Evolutionary conservation across 2,888 invertebrate genomes (phyloP), one percentile per base, ranked within the genome.

Genomic region (Quadroppia sp.): DNA sequence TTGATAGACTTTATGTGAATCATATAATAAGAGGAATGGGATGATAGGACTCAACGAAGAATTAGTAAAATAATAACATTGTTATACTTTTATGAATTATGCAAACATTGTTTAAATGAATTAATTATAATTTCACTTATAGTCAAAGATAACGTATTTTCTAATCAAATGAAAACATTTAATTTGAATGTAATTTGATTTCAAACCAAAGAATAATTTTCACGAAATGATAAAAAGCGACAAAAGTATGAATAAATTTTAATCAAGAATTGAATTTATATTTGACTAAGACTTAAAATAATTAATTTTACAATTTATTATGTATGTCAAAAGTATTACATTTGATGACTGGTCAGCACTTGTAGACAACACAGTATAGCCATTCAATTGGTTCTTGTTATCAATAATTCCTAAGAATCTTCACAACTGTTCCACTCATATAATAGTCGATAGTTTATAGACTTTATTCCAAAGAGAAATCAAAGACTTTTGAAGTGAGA

Each of bases 391-490:
- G 61, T 61, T 61, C 17, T 17, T 32, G 61, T 61, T 61, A 61
- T 61, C 61, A 61, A 32, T 61, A n/a, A 9, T 61, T 28, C 61
- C 17, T 30, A 61, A 61, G 13, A 61, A 30, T 56, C 20, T 23
- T 56, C 56, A 23, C 11, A 17, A 56, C 56, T 56, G n/a, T 56
- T 28, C 3, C 11, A 61, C 32, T 61, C 30, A 32, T 61, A 61
- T 61, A 61, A 61, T 61, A 61, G 30, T 30, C 32, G 13, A 28
- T 32, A 61, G 61, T 61, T 61, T 61, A 30, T 28, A 32, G 32
- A 32, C 32, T 61, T 30, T 32, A 61, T 32, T 61, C 61, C 61
- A 25, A 61, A 61, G 30, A 61, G 61, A 61, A 61, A 61, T 61
- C 61, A 61, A 32, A 61, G 30, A 30, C 30, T 32, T 32, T 28